These are phyloP conservation scores for Philotrypesis tridentata DNA, from an alignment of 1,140 invertebrate genomes.

Conservation along the genomic window DNA sequence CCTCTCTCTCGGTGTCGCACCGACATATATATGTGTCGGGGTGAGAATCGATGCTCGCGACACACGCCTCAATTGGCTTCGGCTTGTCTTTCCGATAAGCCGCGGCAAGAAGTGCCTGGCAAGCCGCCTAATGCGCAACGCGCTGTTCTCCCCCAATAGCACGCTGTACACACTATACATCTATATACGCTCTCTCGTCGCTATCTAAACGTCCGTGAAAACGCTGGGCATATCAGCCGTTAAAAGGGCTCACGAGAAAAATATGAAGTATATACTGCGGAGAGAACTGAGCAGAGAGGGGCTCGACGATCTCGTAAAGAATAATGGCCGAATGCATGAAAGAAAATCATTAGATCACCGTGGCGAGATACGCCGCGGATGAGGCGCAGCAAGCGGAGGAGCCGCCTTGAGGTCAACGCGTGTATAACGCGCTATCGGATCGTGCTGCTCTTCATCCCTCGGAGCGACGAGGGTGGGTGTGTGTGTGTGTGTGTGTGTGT, in stretches of 20 bases:
- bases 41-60: conserved; percentile 18
- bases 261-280: not conserved
- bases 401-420: not conserved
- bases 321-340: conserved; percentile 18
- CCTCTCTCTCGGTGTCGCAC: conserved; percentile 3
- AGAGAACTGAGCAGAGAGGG: too few relatives aligned
- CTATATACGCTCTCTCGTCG: too few relatives aligned
- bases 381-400: not conserved
- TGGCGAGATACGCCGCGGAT: not conserved
- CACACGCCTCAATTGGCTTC: conserved; percentile 24
- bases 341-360: conserved; percentile 17
- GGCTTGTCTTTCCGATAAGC: conserved; percentile 24
- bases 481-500: too few relatives aligned
- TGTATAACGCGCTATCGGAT: not conserved
- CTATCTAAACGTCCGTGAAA: conserved; percentile 53
- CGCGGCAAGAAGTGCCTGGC: conserved; percentile 5
- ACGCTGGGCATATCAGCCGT: not conserved
- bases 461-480: too few relatives aligned
- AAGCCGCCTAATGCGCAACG: not conserved
- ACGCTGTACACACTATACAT: too few relatives aligned
- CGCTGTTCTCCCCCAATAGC: too few relatives aligned
- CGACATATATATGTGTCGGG: not conserved
- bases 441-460: not conserved
- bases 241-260: conserved; percentile 12
- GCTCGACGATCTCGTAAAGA: not conserved